These are phyloP conservation scores for Jordanella pulchra DNA, from an alignment of 2,797 vertebrate species.

Conservation along the genomic window DNA sequence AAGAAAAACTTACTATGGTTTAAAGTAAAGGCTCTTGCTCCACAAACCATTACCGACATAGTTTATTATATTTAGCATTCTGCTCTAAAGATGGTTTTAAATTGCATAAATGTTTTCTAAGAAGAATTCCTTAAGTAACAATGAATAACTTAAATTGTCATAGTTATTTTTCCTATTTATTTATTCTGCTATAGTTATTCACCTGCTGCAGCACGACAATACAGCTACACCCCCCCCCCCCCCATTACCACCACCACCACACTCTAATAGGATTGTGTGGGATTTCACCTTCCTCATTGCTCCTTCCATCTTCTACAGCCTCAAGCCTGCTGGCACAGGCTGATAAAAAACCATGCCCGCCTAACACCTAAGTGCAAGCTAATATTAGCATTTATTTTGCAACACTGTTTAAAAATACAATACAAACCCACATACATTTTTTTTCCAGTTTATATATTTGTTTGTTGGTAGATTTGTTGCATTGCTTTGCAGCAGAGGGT, in stretches of 20 bases:
- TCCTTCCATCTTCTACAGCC: slow-evolving; percentile 72
- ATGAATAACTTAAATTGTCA: slow-evolving; percentile 54
- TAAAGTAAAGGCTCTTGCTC: slow-evolving; percentile 54
- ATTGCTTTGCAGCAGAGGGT: slow-evolving; percentile 37
- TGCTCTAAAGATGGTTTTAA: slow-evolving; percentile 41
- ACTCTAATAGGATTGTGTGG: slow-evolving; percentile 85
- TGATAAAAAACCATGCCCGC: slow-evolving; percentile 77
- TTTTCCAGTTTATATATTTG: slow-evolving; percentile 54
- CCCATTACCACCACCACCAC: slow-evolving; percentile 54
- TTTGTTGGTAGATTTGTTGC: slow-evolving; percentile 53
- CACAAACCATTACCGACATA: slow-evolving; percentile 35
- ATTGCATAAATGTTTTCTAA: slow-evolving; percentile 30
- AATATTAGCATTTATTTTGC: slow-evolving; percentile 75
- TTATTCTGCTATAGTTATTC: slow-evolving; percentile 70
- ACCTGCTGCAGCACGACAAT: slow-evolving; percentile 76
- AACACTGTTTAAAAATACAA: slow-evolving; percentile 67
- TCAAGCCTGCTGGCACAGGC: slow-evolving; percentile 75
- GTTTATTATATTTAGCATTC: slow-evolving; percentile 27
- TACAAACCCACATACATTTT: slow-evolving; percentile 59
- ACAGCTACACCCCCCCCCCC: slow-evolving; percentile 59
- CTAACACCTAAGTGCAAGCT: slow-evolving; percentile 74
- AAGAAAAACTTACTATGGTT: slow-evolving; percentile 21
- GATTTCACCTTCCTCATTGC: slow-evolving; percentile 81
- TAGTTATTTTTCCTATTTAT: slow-evolving; percentile 51
- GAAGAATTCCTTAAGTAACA: slow-evolving; percentile 46